Base-by-base conservation (phyloP, 2,113 vertebrate genomes). In the Chlamydotis undulata region DNA sequence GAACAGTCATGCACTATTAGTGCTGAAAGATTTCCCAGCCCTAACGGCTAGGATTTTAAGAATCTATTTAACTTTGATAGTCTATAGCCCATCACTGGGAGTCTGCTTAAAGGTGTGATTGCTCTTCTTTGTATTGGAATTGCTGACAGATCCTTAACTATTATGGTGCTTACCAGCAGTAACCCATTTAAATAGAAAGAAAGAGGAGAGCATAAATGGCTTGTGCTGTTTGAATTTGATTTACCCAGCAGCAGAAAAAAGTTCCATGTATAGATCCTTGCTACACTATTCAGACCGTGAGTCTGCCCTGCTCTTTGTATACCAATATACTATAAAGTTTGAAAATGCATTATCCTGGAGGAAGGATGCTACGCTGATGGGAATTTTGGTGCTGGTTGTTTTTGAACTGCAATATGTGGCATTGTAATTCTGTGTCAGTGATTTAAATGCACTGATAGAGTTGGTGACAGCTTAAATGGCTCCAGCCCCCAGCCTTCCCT, bases 391-490 rank as follows among this genome's bases (percentile, higher is more conserved):
- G 91, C 84, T 88, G 68, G 77, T 89, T 97, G 96, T 76, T 98
- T 95, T 92, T 82, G 81, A 92, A 29, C 87, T 92, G 92, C 95
- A 96, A 94, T 98, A 96, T 93, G 87, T 35, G 65, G 96, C 56
- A 65, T 96, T 98, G 96, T 96, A 96, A 96, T 97, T 98, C 97
- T 64, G 89, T 98, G 97, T 97, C 97, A 96, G 96, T 97, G 97
- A 98, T 97, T 98, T 98, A 97, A 98, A 97, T 96, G 96, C 90
- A 95, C 97, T 95, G 97, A 97, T 95, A 94, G 96, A 97, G 94
- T 85, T 93, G 61, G 97, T 98, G 97, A 98, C 98, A 98, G 98
- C 96, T 97, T 98, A 98, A 98, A 98, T 91, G 96, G 95, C 96
- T 98, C 91, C 97, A 96, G 92, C 96, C 96, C 95, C 96, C 97